Base-by-base conservation (phyloP, 2,797 vertebrate genomes). In the Anas georgica region DNA sequence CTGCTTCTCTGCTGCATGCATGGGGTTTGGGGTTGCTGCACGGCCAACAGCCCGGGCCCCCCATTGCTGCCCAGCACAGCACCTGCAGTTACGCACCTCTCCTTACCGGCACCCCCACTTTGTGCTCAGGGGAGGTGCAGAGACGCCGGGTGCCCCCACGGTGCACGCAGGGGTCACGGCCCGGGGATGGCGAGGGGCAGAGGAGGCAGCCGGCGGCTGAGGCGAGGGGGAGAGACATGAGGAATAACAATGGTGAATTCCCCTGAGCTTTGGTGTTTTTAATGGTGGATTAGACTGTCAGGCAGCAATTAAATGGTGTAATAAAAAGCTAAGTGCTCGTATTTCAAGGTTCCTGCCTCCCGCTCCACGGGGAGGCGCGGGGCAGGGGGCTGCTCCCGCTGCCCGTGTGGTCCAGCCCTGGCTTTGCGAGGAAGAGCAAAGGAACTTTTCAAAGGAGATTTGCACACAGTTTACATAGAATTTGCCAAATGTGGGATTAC, bases 281-380 rank as follows among this genome's bases (percentile, higher is more conserved):
- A 91, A 63, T 88, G 90, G 93, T 87, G 93, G 96, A 96, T 93
- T 87, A 90, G 77, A 91, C 92, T 94, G 96, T 95, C 84, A 95
- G 92, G 91, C 95, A 86, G 96, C 96, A 97, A 97, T 97, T 97
- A 94, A 95, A 96, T 67, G 87, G 70, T 12, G 21, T 89, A 89
- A 91, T 95, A 91, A 97, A 96, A 96, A 96, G 91, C 73, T 84
- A 93, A 95, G 87, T 55, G 83, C 89, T 95, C 82, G 0, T 94
- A 91, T 96, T 95, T 96, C 95, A 93, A 93, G 54, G 73, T 66
- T 74, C 67, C 81, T 85, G 82, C 78, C 92, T 95, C 56, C 52
- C 21, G 35, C 75, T 1, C 31, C 1, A 31, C 2, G 1, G 67
- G 87, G 74, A 93, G 52, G 70, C 31, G n/a, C 7, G 1, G 94